These are phyloP conservation scores for Gobius niger DNA, from an alignment of 2,113 vertebrate genomes.

Conservation along the genomic window DNA sequence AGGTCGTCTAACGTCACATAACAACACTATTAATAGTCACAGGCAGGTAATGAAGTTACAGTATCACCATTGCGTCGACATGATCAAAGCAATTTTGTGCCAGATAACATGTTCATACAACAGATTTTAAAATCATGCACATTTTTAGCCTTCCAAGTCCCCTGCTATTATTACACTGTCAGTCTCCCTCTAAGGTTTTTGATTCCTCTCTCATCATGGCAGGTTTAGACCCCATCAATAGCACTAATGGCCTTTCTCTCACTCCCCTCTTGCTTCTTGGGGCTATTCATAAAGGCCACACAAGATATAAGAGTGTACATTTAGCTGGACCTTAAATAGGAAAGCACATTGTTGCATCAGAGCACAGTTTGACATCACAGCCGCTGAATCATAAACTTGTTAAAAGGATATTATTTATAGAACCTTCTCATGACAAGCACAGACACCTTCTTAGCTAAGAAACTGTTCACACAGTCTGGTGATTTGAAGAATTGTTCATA, in stretches of 20 bases:
- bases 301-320: background rate
- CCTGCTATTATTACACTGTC: background rate
- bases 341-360: slow-evolving; percentile 20
- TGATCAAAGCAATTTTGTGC: too few relatives aligned
- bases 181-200: background rate
- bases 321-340: background rate
- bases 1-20: too few relatives aligned
- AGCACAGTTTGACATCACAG: slow-evolving; percentile 25
- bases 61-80: too few relatives aligned
- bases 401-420: slow-evolving; percentile 53
- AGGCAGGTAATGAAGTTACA: too few relatives aligned
- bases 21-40: too few relatives aligned
- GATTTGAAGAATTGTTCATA: slow-evolving; percentile 12
- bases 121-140: too few relatives aligned
- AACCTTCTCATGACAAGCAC: slow-evolving; percentile 12
- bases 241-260: background rate
- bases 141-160: too few relatives aligned
- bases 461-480: background rate
- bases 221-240: background rate
- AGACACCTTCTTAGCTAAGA: slow-evolving; percentile 11
- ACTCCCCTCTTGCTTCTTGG: background rate
- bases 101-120: too few relatives aligned
- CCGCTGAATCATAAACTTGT: slow-evolving; percentile 44
- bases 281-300: background rate
- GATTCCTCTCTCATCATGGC: background rate